Conservation (phyloP, 2,888 invertebrate genomes). For the Arge pagana region DNA sequence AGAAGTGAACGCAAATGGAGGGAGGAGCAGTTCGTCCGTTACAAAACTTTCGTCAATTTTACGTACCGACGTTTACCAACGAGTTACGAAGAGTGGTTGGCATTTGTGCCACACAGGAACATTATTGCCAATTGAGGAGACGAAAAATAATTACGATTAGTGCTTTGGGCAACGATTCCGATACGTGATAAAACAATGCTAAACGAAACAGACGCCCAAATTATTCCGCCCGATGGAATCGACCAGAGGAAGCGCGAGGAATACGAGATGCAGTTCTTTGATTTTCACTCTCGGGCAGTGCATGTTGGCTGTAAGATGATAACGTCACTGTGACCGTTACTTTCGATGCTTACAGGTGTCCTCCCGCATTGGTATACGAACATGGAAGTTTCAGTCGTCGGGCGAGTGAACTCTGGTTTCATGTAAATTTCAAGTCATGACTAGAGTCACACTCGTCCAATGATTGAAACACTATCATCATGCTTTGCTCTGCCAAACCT, state of each 20-base stretch:
- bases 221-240: slow-evolving; percentile 15
- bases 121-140: slow-evolving; percentile 28
- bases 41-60: neutral
- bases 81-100: neutral
- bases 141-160: slow-evolving; percentile 19
- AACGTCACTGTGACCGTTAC: slow-evolving; percentile 17
- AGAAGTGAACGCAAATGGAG: slow-evolving; percentile 35
- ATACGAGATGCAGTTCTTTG: slow-evolving; percentile 52
- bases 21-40: neutral
- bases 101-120: slow-evolving; percentile 2
- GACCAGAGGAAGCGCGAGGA: slow-evolving; percentile 44
- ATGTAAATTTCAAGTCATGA: slow-evolving; percentile 49
- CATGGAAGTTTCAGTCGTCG: slow-evolving; percentile 37
- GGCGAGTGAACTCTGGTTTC: slow-evolving; percentile 53
- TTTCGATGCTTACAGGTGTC: slow-evolving; percentile 14
- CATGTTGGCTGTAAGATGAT: slow-evolving; percentile 43
- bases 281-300: slow-evolving; percentile 46
- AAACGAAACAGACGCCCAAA: neutral
- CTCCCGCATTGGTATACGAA: slow-evolving; percentile 11
- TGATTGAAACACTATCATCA: slow-evolving; percentile 40
- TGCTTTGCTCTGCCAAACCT: too few relatives aligned
- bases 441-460: slow-evolving; percentile 56
- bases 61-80: neutral
- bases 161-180: too few relatives aligned
- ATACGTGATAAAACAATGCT: neutral